Conservation (phyloP, 1,140 invertebrate species). For the Nymphalis io region DNA sequence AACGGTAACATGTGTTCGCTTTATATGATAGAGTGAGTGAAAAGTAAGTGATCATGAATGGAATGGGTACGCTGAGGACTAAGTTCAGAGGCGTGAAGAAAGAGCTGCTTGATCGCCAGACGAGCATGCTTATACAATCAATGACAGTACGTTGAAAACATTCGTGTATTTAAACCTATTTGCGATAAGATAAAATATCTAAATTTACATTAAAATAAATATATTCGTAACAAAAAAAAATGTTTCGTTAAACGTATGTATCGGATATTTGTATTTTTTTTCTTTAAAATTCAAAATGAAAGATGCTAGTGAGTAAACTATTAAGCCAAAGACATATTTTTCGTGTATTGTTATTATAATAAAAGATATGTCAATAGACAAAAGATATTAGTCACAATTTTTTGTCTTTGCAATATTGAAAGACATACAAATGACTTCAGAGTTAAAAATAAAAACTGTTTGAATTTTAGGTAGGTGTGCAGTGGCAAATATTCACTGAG, state of each 20-base stretch:
- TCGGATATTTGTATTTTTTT: neutral
- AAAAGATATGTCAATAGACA: constrained; percentile 15
- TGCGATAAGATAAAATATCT: neutral
- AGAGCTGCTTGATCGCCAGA: constrained; percentile 86
- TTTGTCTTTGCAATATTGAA: constrained; percentile 23
- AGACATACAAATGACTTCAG: constrained; percentile 45
- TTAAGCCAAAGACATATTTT: neutral
- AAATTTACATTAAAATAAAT: neutral
- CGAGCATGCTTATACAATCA: constrained; percentile 84
- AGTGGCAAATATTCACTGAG: constrained; percentile 18
- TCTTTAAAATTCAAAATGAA: neutral
- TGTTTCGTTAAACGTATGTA: too few relatives aligned
- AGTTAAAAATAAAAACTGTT: constrained; percentile 47
- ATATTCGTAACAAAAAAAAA: too few relatives aligned
- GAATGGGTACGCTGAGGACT: constrained; percentile 77
- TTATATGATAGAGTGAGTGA: constrained; percentile 31
- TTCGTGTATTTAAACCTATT: neutral
- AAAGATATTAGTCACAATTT: constrained; percentile 23
- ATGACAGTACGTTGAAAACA: constrained; percentile 82
- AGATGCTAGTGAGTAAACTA: neutral
- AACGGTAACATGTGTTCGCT: constrained; percentile 19
- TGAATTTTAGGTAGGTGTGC: constrained; percentile 30
- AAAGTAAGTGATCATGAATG: constrained; percentile 67
- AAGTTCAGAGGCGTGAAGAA: constrained; percentile 89
- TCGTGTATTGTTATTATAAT: constrained; percentile 6